Evolutionary conservation across 2,113 vertebrate genomes (phyloP).

Genomic region (Tiliqua scincoides): DNA sequence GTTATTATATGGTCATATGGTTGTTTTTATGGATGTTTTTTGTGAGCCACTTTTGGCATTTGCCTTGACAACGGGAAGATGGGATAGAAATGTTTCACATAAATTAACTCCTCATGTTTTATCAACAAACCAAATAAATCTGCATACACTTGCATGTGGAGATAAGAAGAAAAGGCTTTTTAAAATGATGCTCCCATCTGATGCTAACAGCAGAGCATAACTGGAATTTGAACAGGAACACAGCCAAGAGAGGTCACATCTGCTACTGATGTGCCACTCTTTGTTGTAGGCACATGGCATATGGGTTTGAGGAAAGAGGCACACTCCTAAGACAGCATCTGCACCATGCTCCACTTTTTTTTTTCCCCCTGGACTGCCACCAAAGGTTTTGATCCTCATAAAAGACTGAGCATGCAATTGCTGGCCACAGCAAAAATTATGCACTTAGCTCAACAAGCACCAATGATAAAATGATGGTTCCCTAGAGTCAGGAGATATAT

Average conservation of each 20-base stretch:
- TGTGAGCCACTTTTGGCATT: too few species aligned
- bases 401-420: not conserved
- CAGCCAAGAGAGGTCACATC: not conserved
- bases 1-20: too few species aligned
- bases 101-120: too few species aligned
- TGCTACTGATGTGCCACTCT: not conserved
- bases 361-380: not conserved
- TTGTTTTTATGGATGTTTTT: too few species aligned
- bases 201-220: not conserved
- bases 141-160: not conserved
- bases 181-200: not conserved
- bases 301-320: not conserved
- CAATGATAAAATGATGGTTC: not conserved
- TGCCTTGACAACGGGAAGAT: too few species aligned
- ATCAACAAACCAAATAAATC: not conserved
- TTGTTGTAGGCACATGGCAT: not conserved
- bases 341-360: not conserved
- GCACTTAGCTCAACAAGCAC: too few species aligned
- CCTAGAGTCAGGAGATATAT: not conserved
- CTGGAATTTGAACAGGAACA: not conserved
- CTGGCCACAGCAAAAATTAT: not conserved
- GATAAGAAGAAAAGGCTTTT: not conserved
- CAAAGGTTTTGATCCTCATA: not conserved
- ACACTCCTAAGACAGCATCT: not conserved
- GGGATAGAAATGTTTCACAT: too few species aligned